A percentile compares a stretch with the other conserved stretches of the same genome.
Conservation (phyloP, 2,888 invertebrate genomes). For the Kuschelorhynchus macadamiae region DNA sequence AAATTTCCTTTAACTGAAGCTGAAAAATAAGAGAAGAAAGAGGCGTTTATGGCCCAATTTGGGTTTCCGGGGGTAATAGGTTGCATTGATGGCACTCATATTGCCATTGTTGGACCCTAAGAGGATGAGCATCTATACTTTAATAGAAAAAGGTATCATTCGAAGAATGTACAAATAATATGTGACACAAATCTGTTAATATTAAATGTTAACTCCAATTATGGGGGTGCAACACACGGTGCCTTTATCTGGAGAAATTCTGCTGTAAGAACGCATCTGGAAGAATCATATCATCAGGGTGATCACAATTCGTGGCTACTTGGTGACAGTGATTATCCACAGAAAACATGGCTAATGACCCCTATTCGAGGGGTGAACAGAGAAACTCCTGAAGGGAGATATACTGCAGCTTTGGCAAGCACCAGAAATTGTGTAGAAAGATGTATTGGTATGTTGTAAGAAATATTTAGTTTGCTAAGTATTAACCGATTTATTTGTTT, state of each 20-base stretch:
- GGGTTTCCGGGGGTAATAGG: too few species aligned
- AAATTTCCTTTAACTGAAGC: too few species aligned
- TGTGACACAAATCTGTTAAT: background rate
- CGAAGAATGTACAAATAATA: too few species aligned
- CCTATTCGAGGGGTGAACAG: constrained; percentile 11
- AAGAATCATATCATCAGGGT: background rate
- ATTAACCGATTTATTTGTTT: too few species aligned
- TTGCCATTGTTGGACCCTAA: too few species aligned
- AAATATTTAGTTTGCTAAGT: too few species aligned
- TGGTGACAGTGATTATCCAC: constrained; percentile 39
- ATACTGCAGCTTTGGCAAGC: background rate
- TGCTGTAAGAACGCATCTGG: background rate
- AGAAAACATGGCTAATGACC: constrained; percentile 40
- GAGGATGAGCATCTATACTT: too few species aligned
- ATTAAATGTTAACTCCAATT: background rate
- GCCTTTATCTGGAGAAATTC: background rate
- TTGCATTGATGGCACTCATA: too few species aligned
- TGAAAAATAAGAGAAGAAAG: too few species aligned
- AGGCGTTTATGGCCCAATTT: too few species aligned
- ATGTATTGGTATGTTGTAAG: background rate
- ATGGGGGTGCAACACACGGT: background rate
- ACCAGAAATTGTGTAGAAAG: constrained; percentile 39
- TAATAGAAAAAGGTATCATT: too few species aligned
- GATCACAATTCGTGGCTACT: constrained; percentile 1
- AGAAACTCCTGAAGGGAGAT: constrained; percentile 24